A percentile compares a stretch with the other conserved stretches of the same genome.
Conservation (phyloP, 1,140 invertebrate species). For the Aphis gossypii region DNA sequence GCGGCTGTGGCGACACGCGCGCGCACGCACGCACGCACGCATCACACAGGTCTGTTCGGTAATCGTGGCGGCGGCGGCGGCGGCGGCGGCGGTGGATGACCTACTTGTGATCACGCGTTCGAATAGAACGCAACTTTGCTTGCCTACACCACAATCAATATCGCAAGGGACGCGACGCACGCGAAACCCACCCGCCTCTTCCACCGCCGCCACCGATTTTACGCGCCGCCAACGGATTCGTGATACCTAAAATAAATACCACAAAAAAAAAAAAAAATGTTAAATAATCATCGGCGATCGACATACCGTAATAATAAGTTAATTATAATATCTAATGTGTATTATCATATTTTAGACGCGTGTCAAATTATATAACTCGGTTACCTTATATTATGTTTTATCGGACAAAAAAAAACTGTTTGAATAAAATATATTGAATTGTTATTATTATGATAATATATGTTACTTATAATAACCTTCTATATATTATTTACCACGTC, state of each 20-base stretch:
- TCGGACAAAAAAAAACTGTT: not conserved
- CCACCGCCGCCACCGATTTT: not conserved
- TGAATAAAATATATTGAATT: not conserved
- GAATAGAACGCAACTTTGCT: conserved; percentile 36
- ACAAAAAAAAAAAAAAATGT: not conserved
- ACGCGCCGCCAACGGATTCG: not conserved
- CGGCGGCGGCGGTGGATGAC: conserved; percentile 30
- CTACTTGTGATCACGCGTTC: conserved; percentile 53
- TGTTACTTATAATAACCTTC: not conserved
- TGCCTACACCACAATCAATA: conserved; percentile 56
- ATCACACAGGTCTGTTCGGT: conserved; percentile 28
- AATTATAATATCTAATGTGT: not conserved
- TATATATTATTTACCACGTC: not conserved
- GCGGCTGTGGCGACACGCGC: conserved; percentile 19
- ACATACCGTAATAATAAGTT: not conserved
- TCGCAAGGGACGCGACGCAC: conserved; percentile 44
- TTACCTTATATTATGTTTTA: not conserved
- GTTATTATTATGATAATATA: not conserved
- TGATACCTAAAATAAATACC: not conserved
- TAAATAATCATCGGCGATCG: not conserved
- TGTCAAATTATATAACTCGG: not conserved
- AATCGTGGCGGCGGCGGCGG: conserved; percentile 8
- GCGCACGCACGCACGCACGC: conserved; percentile 36
- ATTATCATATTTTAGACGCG: not conserved
- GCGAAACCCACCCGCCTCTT: not conserved